A percentile compares a stretch with the other conserved stretches of the same genome.
Conservation (phyloP, 2,113 vertebrate species). For the Paramormyrops kingsleyae region DNA sequence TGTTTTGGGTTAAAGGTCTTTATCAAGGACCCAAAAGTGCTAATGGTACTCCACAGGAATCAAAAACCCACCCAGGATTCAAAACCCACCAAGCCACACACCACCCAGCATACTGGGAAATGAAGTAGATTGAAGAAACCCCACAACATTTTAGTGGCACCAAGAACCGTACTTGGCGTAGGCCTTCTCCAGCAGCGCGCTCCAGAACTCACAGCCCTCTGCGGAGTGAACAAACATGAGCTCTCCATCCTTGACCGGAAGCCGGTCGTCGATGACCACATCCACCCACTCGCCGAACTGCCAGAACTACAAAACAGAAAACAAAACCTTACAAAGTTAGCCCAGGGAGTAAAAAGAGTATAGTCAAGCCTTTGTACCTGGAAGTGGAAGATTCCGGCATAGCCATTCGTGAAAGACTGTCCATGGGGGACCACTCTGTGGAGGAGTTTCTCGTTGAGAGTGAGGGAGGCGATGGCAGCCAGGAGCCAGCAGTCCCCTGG, state of each 20-base stretch:
- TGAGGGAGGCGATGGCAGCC: slow-evolving; percentile 68
- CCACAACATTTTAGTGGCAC: neutral
- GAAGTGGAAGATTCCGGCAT: slow-evolving; percentile 69
- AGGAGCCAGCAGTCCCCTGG: slow-evolving; percentile 69
- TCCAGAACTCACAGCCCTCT: slow-evolving; percentile 70
- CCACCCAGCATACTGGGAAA: neutral
- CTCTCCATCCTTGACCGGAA: slow-evolving; percentile 67
- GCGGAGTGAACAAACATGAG: slow-evolving; percentile 73
- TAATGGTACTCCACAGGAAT: neutral
- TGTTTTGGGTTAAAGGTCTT: neutral
- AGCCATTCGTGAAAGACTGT: slow-evolving; percentile 51
- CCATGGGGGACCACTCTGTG: slow-evolving; percentile 55
- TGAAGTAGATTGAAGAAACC: neutral
- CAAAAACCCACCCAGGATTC: too few relatives aligned
- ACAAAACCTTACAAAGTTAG: neutral
- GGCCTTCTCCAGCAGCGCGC: slow-evolving; percentile 74
- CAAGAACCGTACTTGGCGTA: slow-evolving; percentile 69
- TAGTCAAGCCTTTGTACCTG: slow-evolving; percentile 47
- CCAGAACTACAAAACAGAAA: slow-evolving; percentile 62
- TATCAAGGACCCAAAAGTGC: neutral
- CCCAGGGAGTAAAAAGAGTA: neutral
- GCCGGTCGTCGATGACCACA: slow-evolving; percentile 71
- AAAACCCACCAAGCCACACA: neutral
- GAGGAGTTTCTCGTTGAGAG: slow-evolving; percentile 57
- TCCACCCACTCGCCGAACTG: slow-evolving; percentile 77